Percentiles rank a stretch among this genome's conserved stretches.
Evolutionary conservation across 2,113 vertebrate genomes (phyloP).

Genomic region (Ictidomys tridecemlineatus): DNA sequence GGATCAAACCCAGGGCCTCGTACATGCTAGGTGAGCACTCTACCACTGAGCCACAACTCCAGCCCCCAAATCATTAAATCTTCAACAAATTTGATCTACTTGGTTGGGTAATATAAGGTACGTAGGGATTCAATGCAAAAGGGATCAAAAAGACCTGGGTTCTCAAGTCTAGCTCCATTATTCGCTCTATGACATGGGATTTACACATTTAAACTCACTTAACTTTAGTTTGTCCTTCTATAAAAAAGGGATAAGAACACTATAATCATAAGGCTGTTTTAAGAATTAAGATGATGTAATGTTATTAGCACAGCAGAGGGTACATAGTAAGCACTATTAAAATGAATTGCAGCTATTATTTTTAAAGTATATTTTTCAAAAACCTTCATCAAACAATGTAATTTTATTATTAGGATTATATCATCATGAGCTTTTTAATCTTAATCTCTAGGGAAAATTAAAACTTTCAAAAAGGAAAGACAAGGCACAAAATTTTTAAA

Average conservation of each 20-base stretch:
- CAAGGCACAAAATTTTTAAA: not conserved
- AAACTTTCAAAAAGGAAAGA: slow-evolving; percentile 19
- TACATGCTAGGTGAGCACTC: too few species aligned
- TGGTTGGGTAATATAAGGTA: not conserved
- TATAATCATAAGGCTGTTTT: not conserved
- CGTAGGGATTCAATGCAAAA: slow-evolving; percentile 15
- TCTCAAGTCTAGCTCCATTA: slow-evolving; percentile 19
- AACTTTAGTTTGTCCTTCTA: slow-evolving; percentile 21
- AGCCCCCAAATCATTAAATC: not conserved
- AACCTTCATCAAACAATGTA: not conserved
- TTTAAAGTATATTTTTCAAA: slow-evolving; percentile 56
- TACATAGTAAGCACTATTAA: not conserved
- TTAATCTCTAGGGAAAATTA: not conserved
- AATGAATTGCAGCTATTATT: slow-evolving; percentile 14
- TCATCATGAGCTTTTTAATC: not conserved
- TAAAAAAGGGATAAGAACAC: slow-evolving; percentile 14
- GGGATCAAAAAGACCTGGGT: not conserved
- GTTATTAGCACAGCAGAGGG: not conserved
- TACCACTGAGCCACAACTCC: too few species aligned
- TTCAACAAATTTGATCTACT: slow-evolving; percentile 33
- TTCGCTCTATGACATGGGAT: not conserved
- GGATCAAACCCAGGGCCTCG: too few species aligned
- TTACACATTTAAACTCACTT: not conserved
- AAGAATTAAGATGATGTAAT: not conserved
- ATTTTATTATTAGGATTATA: slow-evolving; percentile 34